phyloP scores from a whole-genome alignment of 2,888 invertebrate species.

The Callyntrura sp. region DNA sequence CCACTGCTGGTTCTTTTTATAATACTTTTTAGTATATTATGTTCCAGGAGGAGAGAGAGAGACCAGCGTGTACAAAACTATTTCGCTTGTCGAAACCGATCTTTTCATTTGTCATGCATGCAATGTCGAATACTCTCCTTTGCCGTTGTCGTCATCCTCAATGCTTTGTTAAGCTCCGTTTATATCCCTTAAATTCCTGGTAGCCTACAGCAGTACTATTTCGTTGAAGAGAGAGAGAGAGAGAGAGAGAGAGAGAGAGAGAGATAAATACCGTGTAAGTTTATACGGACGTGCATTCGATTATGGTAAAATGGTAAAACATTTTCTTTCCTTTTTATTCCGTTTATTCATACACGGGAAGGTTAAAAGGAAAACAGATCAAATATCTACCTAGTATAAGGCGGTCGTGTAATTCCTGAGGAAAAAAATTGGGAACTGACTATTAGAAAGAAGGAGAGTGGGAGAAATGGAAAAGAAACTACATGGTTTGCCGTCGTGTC shows the following conservation, averaged over 20 bases:
- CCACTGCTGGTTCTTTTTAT: no score
- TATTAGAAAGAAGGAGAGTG: background rate
- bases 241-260: slow-evolving; percentile 28
- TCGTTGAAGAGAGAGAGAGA: background rate
- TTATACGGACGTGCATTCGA: background rate
- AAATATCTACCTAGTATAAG: slow-evolving; percentile 26
- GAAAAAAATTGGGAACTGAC: background rate
- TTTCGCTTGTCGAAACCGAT: slow-evolving; percentile 67
- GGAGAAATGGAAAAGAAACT: background rate
- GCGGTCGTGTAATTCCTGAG: slow-evolving; percentile 16
- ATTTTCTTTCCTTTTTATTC: slow-evolving; percentile 7
- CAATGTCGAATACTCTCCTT: slow-evolving; percentile 37
- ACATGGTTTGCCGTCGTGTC: background rate
- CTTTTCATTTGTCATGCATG: slow-evolving; percentile 70
- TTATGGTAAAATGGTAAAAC: slow-evolving; percentile 31
- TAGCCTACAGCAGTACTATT: slow-evolving; percentile 36
- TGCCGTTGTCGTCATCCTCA: slow-evolving; percentile 10
- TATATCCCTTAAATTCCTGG: slow-evolving; percentile 10
- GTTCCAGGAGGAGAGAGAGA: background rate
- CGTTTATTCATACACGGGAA: background rate
- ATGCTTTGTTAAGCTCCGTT: no score
- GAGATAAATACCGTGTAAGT: slow-evolving; percentile 44
- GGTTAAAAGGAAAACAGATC: slow-evolving; percentile 31
- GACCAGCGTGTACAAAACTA: slow-evolving; percentile 19
- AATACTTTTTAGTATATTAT: background rate